Evolutionary conservation across 37 sponge, comb jelly and placozoan species (phyloP), one percentile per base, ranked within the genome.

Genomic region (Chondrosia reniformis): DNA sequence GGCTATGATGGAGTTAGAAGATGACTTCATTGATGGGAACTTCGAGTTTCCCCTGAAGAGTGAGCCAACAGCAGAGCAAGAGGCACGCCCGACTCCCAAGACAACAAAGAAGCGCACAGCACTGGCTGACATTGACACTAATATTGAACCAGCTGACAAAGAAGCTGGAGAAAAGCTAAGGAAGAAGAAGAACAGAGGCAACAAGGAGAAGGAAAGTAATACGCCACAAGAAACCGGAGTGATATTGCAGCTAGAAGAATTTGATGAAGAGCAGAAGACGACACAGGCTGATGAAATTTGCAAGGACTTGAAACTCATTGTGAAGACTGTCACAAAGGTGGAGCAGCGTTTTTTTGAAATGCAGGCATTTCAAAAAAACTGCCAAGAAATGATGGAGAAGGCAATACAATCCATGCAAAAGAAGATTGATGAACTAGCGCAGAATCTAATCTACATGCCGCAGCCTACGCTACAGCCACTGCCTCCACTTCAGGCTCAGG

Each of bases 201-300:
- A 17, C 54, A 49, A 49, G 54, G 54, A 49, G 54, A 49, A 49
- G 54, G 54, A 49, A 49, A 12, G 17, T 49, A 49, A 49, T 19
- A 49, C 54, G 54, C 54, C 54, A 49, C 15, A 49, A 49, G 54
- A 49, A 49, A 49, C 54, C 54, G 54, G 54, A 49, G 54, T 49
- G 54, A 49, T 49, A 49, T 49, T 49, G 54, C 54, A 49, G 54
- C 54, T 49, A 49, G 54, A 49, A 49, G 54, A 49, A 49, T 49
- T 49, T 49, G 54, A 49, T 49, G 54, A 49, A 49, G 15, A 49
- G 54, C 54, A 49, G 54, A 49, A 49, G 54, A 49, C 54, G 17
- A 49, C 54, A 49, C 54, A 49, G 54, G 54, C 15, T 49, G 54
- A 49, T 49, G 54, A 49, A 49, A 49, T 49, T 12, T 49, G 54